Conservation (phyloP, 92 coral and sea anemone species). For the Porites lobata region DNA sequence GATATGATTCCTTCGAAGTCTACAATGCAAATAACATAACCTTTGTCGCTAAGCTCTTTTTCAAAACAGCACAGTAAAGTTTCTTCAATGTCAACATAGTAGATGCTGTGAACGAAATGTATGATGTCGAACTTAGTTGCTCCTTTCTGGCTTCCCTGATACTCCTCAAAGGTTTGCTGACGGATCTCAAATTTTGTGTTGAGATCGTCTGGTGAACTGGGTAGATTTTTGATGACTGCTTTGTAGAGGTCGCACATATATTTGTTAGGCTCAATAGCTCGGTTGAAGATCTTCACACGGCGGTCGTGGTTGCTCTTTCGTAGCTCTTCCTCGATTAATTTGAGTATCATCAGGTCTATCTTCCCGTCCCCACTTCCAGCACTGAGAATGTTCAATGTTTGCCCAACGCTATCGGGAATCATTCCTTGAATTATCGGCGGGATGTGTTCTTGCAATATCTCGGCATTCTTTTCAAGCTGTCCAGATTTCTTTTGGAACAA, state of each 20-base stretch:
- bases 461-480: neutral
- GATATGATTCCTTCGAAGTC: neutral
- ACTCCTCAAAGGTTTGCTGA: neutral
- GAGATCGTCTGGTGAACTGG: neutral
- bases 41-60: neutral
- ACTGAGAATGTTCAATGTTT: slow-evolving; percentile 34
- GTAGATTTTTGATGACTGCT: neutral
- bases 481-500: neutral
- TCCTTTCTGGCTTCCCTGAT: neutral
- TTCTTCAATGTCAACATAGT: neutral
- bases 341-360: slow-evolving; percentile 44
- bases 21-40: neutral
- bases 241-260: neutral
- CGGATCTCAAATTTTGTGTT: neutral
- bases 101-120: slow-evolving; percentile 5
- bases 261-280: neutral
- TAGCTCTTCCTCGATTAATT: slow-evolving; percentile 28
- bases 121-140: neutral
- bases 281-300: neutral
- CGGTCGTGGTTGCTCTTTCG: neutral
- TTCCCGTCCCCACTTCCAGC: slow-evolving; percentile 60
- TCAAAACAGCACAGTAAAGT: neutral
- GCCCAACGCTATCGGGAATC: neutral
- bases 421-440: slow-evolving; percentile 8
- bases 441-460: neutral